Evolutionary conservation across 2,113 vertebrate species (phyloP).

Genomic region (Zapornia atra): DNA sequence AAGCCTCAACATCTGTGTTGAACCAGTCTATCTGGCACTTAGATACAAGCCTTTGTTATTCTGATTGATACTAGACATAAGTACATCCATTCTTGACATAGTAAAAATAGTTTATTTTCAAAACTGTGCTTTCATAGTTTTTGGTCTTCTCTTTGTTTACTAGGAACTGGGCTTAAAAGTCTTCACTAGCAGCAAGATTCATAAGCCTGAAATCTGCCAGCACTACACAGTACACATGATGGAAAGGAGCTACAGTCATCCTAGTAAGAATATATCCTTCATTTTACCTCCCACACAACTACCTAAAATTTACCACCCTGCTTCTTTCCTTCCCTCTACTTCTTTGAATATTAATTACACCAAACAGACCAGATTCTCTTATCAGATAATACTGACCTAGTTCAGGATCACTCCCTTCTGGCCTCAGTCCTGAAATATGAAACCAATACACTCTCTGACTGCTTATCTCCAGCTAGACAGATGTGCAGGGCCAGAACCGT

Average conservation of each 20-base stretch:
- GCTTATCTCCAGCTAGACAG: not conserved
- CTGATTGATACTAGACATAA: not conserved
- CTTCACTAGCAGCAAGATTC: slow-evolving; percentile 76
- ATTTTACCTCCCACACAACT: not conserved
- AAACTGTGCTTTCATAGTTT: not conserved
- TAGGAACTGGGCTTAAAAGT: slow-evolving; percentile 74
- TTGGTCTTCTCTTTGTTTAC: slow-evolving; percentile 38
- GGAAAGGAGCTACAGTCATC: slow-evolving; percentile 40
- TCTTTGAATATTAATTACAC: not conserved
- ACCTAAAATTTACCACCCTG: not conserved
- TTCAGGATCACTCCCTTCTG: not conserved
- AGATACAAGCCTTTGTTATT: not conserved
- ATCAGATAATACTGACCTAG: not conserved
- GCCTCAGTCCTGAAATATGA: not conserved
- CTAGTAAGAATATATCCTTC: not conserved
- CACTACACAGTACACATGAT: slow-evolving; percentile 26
- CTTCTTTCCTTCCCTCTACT: not conserved
- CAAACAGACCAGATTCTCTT: not conserved
- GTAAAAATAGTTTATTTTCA: not conserved
- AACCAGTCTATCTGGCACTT: not conserved
- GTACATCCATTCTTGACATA: not conserved
- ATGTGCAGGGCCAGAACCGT: not conserved
- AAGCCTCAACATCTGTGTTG: not conserved
- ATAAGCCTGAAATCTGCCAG: slow-evolving; percentile 62
- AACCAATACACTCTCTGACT: not conserved